Evolutionary conservation across 2,888 invertebrate genomes (phyloP).

Genomic region (Polietes domitor): DNA sequence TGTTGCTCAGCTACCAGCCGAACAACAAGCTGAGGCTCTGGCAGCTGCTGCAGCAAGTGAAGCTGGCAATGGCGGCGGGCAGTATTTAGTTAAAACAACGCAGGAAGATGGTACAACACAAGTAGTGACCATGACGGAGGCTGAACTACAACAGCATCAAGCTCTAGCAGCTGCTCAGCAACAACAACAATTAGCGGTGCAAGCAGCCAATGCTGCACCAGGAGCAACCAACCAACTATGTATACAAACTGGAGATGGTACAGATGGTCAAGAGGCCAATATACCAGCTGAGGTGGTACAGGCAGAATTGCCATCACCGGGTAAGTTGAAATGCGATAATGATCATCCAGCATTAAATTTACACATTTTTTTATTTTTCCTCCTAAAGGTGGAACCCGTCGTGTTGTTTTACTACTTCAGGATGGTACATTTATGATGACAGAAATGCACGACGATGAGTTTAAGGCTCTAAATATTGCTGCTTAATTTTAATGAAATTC

Average conservation of each 20-base stretch:
- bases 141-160: conserved; percentile 77
- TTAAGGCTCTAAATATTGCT: conserved; percentile 80
- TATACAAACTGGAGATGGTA: conserved; percentile 74
- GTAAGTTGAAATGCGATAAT: conserved; percentile 80
- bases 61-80: conserved; percentile 72
- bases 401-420: conserved; percentile 91
- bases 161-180: conserved; percentile 72
- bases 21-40: conserved; percentile 75
- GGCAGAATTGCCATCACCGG: conserved; percentile 91
- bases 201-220: conserved; percentile 64
- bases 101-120: conserved; percentile 74
- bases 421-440: conserved; percentile 94
- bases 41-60: conserved; percentile 71
- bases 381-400: conserved; percentile 87
- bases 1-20: conserved; percentile 77
- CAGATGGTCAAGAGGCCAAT: conserved; percentile 85
- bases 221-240: conserved; percentile 70
- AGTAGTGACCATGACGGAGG: conserved; percentile 75
- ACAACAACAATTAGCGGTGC: conserved; percentile 64
- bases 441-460: conserved; percentile 93
- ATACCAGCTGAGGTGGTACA: conserved; percentile 93
- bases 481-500: conserved; percentile 73
- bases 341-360: neutral
- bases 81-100: conserved; percentile 76
- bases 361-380: neutral